Evolutionary conservation across 64 coral and sea anemone species (phyloP), one percentile per base, ranked within the genome.

Genomic region (Dendrophyllia cribrosa): DNA sequence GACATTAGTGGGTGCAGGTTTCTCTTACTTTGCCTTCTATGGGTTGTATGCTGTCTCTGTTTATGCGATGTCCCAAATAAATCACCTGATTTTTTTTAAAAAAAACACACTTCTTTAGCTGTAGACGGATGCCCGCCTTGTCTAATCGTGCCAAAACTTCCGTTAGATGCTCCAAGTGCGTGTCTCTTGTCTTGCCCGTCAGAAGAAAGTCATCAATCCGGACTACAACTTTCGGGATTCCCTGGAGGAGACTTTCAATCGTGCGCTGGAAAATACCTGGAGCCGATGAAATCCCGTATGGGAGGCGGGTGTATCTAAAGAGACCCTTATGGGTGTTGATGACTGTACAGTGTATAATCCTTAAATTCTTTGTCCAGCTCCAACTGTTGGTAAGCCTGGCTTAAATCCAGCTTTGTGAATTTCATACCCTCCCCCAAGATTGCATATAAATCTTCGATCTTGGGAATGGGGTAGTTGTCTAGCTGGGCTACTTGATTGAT

Each of bases 261-360:
- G 78, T 82, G n/a, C 78, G 48, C 55, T 84, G 80, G 51, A 13
- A 84, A 66, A 84, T 84, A 14, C n/a, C 80, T 65, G 80, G 80
- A 13, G 80, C 80, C n/a, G 79, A 83, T 19, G 79, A 20, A 63
- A 83, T 83, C 19, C 79, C 52, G 22, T 60, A 61, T 20, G 5
- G 56, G 14, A 60, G 51, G 13, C 79, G 19, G 19, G 13, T 83
- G 79, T 83, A 83, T 45, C 58, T n/a, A 60, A 60, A 78, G 24
- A 78, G 47, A 7, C 75, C 75, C 47, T 78, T 78, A 2, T 70
- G 43, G 24, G 75, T 78, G 4, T 2, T 78, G 19, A 78, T 51
- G 24, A n/a, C n/a, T n/a, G n/a, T n/a, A n/a, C n/a, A 51, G 7
- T 47, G 50, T 44, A 15, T 78, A 47, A 11, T 44, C 25, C 6